phyloP scores from a whole-genome alignment of 1,140 invertebrate species.

The Drosophila suzukii region DNA sequence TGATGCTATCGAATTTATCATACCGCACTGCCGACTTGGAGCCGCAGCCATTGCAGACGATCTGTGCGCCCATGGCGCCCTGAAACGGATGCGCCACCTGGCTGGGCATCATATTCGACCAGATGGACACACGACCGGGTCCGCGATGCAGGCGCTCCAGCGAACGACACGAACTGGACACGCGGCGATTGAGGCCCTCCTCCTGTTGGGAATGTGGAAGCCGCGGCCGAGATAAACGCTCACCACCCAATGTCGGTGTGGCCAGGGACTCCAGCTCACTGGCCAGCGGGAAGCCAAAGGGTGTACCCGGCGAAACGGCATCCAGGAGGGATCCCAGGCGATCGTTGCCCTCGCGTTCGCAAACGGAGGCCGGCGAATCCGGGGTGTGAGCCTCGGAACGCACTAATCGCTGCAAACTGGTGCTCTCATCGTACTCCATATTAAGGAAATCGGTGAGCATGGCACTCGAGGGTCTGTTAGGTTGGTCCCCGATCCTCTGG shows the following conservation, averaged over 20 bases:
- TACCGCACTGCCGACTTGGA: constrained; percentile 93
- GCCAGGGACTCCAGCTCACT: constrained; percentile 36
- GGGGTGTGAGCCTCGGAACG: constrained; percentile 83
- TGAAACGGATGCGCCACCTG: constrained; percentile 88
- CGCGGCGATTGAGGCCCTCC: constrained; percentile 66
- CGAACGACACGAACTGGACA: constrained; percentile 80
- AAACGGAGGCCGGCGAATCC: constrained; percentile 80
- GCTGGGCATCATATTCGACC: constrained; percentile 85
- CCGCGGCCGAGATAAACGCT: constrained; percentile 63
- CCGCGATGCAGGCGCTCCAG: constrained; percentile 84
- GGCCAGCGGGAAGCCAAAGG: constrained; percentile 57
- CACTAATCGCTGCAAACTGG: constrained; percentile 73
- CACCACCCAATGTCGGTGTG: constrained; percentile 42
- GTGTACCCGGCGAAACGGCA: constrained; percentile 47
- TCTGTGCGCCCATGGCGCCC: constrained; percentile 93
- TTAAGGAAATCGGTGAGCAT: constrained; percentile 83
- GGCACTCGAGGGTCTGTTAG: constrained; percentile 78
- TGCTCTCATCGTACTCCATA: constrained; percentile 81
- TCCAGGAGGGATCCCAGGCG: constrained; percentile 45
- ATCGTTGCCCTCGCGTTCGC: constrained; percentile 67
- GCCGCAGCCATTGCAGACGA: constrained; percentile 92
- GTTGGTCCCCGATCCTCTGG: constrained; percentile 62
- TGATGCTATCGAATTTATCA: constrained; percentile 95
- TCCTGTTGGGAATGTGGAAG: constrained; percentile 47
- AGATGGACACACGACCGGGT: constrained; percentile 81